Evolutionary conservation across 2,888 invertebrate species (phyloP).

Genomic region (Itoplectis maculator): DNA sequence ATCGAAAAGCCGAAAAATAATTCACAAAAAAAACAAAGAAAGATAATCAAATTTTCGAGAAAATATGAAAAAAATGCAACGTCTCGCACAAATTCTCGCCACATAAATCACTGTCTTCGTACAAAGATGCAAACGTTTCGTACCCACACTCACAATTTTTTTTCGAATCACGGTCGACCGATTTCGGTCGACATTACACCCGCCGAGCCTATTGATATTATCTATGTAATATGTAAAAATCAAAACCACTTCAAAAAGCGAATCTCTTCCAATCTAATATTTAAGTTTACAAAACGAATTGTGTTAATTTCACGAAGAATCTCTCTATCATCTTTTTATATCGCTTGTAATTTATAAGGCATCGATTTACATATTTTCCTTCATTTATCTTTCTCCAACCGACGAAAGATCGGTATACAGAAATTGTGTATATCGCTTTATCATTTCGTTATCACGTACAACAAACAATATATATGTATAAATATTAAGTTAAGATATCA

Average conservation of each 20-base stretch:
- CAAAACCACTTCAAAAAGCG: conserved; percentile 41
- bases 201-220: conserved; percentile 11
- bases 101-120: conserved; percentile 24
- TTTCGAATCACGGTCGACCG: not conserved
- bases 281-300: conserved; percentile 30
- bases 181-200: too few species aligned
- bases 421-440: conserved; percentile 21
- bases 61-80: not conserved
- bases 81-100: conserved; percentile 26
- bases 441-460: conserved; percentile 40
- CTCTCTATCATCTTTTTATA: not conserved
- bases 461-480: conserved; percentile 22
- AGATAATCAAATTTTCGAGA: not conserved
- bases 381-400: not conserved
- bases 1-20: conserved; percentile 11
- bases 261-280: conserved; percentile 47
- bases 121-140: not conserved
- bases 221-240: conserved; percentile 16
- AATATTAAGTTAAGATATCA: conserved; percentile 13
- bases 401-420: conserved; percentile 14
- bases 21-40: not conserved
- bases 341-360: conserved; percentile 2
- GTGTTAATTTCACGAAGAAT: conserved; percentile 34
- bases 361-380: conserved; percentile 1
- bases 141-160: not conserved